Base-by-base conservation (phyloP, 1,140 invertebrate genomes). In the Heliconius melpomene region DNA sequence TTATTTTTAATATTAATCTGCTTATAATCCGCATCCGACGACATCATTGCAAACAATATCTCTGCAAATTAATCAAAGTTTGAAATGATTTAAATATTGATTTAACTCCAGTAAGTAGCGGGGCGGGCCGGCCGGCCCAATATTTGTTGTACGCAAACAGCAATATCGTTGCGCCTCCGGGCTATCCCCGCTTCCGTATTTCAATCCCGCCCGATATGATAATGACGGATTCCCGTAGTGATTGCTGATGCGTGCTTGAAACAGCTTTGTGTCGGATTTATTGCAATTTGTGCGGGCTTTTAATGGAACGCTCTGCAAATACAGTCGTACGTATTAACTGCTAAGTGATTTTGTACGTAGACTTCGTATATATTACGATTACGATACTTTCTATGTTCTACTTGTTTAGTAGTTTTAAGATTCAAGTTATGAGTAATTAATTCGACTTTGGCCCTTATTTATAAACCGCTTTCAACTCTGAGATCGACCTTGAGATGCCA, bases 21-120 rank as follows among this genome's bases (percentile, higher is more conserved):
- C 23, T 66, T 26, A 66, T 72, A 78, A 57, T 72, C 29, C 29
- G 36, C 60, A 66, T 16, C 13, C 26, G 26, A 66, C 88, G 87
- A 93, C 90, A 92, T 93, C 91, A 93, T 75, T 88, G 87, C 79
- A 92, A 93, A 93, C 91, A 93, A 86, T 91, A 89, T 90, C 81
- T 90, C 89, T 89, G 89, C 92, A 86, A 92, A 93, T 93, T 93
- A 93, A 93, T 93, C 90, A 93, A 93, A 93, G 90, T 93, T 93
- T 92, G 87, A 91, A 93, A 92, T 92, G 79, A 92, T 93, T 92
- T 93, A 89, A 93, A 93, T 93, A 93, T 93, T 93, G 90, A 92
- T 92, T 87, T 93, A 93, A 93, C 91, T 93, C 89, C 90, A 90
- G 90, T 93, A 93, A 92, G 92, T 91, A 91, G 87, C 88, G 90